Evolutionary conservation across 2,888 invertebrate genomes (phyloP).

Genomic region (Miltochrista miniata): DNA sequence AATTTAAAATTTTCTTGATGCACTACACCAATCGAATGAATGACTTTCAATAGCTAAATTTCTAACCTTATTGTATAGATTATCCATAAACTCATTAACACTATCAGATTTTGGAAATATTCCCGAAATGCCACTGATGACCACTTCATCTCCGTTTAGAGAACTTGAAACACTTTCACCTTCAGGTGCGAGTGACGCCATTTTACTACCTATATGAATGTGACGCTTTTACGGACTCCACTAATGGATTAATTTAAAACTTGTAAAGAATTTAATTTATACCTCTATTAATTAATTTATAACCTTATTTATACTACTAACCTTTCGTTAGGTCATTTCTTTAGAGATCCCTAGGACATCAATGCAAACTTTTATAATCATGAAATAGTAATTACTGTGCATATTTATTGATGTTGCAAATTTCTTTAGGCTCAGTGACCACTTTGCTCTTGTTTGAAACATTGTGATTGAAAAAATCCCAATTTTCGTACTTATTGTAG

Average conservation of each 20-base stretch:
- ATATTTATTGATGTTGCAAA: no score
- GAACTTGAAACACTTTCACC: slow-evolving; percentile 1
- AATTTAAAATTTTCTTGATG: no score
- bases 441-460: no score
- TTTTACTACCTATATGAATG: background rate
- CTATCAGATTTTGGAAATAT: slow-evolving; percentile 88
- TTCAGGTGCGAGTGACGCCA: background rate
- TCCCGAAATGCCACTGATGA: slow-evolving; percentile 85
- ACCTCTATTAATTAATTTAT: no score
- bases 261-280: slow-evolving; percentile 2
- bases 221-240: background rate
- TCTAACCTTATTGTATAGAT: slow-evolving; percentile 84
- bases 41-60: background rate
- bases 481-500: no score
- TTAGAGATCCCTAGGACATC: slow-evolving; percentile 3
- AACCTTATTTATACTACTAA: no score
- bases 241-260: background rate
- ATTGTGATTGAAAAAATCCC: no score
- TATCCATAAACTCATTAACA: slow-evolving; percentile 85
- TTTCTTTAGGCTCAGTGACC: no score
- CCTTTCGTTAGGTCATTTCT: background rate
- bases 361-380: no score
- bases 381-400: no score
- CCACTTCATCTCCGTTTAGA: slow-evolving; percentile 75
- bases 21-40: no score